Conservation (phyloP, 2,797 vertebrate species). For the Anisognathus igniventris region DNA sequence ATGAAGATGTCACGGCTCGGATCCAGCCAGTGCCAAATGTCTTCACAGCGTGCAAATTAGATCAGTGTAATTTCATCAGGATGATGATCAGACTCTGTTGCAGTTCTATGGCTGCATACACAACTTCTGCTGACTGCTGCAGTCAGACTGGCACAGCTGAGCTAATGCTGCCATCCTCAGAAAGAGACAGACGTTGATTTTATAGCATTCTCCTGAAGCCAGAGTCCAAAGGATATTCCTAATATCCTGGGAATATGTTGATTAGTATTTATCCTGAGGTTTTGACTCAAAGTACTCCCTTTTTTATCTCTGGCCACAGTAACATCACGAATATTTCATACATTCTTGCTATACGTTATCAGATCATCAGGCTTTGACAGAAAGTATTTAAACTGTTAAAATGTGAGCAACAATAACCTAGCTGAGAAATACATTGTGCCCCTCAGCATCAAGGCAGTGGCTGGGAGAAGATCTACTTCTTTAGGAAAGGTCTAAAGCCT, state of each 20-base stretch:
- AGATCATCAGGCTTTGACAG: background rate
- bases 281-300: background rate
- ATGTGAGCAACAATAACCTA: background rate
- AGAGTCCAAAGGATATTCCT: conserved; percentile 23
- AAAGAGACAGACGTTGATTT: conserved; percentile 55
- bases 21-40: conserved; percentile 80
- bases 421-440: background rate
- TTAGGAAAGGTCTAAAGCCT: background rate
- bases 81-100: conserved; percentile 75
- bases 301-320: background rate
- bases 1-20: conserved; percentile 82
- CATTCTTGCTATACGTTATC: background rate
- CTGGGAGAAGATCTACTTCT: background rate
- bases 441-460: background rate
- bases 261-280: background rate
- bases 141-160: conserved; percentile 69
- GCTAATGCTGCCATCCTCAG: conserved; percentile 62
- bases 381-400: background rate
- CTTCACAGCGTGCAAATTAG: conserved; percentile 83
- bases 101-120: conserved; percentile 71
- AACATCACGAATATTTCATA: background rate
- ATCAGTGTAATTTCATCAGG: conserved; percentile 84
- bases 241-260: background rate
- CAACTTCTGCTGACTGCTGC: conserved; percentile 67
- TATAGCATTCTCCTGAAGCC: conserved; percentile 15